A percentile compares a stretch with the other conserved stretches of the same genome.
Evolutionary conservation across 2,113 vertebrate genomes (phyloP).

Genomic region (Nyctibius bracteatus): DNA sequence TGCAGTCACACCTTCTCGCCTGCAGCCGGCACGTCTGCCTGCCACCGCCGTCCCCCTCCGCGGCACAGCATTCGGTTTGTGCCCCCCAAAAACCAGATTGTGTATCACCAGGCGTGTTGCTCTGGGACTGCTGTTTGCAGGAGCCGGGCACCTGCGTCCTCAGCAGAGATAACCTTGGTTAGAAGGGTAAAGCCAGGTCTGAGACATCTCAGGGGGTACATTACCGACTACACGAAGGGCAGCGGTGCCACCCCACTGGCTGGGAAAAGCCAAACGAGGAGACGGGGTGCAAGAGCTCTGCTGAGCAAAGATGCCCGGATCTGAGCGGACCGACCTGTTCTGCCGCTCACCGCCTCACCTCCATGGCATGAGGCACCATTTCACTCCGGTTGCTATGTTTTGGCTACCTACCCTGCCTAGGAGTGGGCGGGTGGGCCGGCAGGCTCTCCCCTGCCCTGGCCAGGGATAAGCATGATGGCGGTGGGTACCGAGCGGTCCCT

Average conservation of each 20-base stretch:
- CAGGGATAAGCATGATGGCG: not conserved
- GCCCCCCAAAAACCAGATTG: accelerated
- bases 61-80: accelerated
- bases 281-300: not conserved
- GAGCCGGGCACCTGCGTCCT: not conserved
- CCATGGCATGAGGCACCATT: not conserved
- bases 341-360: not conserved
- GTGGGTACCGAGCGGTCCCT: accelerated
- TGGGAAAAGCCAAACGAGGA: not conserved
- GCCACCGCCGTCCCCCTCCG: accelerated
- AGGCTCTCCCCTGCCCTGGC: not conserved
- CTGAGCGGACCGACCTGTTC: not conserved
- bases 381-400: not conserved
- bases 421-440: accelerated
- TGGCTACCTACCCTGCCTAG: not conserved
- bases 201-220: not conserved
- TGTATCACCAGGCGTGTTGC: accelerated
- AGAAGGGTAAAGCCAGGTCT: not conserved
- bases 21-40: not conserved
- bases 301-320: not conserved
- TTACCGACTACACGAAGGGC: not conserved
- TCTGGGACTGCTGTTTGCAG: not conserved
- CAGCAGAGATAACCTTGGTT: not conserved
- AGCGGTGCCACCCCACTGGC: accelerated
- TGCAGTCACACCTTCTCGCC: not conserved